phyloP scores from a whole-genome alignment of 1,140 invertebrate genomes.

The Hetaerina americana region DNA sequence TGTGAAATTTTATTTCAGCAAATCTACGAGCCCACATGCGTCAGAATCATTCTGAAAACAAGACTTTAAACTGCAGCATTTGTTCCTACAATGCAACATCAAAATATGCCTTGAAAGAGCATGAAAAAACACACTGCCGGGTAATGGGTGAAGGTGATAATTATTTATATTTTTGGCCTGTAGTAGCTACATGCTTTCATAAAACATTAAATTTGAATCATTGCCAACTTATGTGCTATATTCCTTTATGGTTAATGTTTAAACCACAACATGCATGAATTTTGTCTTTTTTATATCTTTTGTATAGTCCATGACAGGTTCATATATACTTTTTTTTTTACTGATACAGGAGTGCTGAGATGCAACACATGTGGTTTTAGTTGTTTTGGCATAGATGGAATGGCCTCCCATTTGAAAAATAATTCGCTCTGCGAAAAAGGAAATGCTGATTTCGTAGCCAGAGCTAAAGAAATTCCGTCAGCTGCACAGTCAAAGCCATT shows the following conservation, averaged over 20 bases:
- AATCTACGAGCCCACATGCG: constrained; percentile 14
- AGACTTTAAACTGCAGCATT: constrained; percentile 6
- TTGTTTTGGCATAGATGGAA: constrained; percentile 1
- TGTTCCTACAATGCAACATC: constrained; percentile 7
- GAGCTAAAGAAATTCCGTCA: background rate
- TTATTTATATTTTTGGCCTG: too few relatives aligned
- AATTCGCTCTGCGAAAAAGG: background rate
- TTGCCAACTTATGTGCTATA: too few relatives aligned
- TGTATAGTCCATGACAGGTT: too few relatives aligned
- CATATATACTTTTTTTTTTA: too few relatives aligned
- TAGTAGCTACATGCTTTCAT: too few relatives aligned
- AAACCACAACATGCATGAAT: too few relatives aligned
- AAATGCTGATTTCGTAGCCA: background rate
- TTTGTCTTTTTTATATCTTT: too few relatives aligned
- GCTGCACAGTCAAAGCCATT: background rate
- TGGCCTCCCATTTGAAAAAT: constrained; percentile 6
- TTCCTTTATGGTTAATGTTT: too few relatives aligned
- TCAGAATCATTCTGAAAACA: constrained; percentile 10
- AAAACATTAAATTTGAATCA: too few relatives aligned
- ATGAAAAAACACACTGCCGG: constrained; percentile 11
- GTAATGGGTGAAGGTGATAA: background rate
- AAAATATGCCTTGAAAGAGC: constrained; percentile 11
- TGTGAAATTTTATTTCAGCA: constrained; percentile 11
- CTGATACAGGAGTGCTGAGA: constrained; percentile 8
- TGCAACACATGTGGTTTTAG: constrained; percentile 9